Percentiles rank a stretch among this genome's conserved stretches.
Conservation (phyloP, 2,888 invertebrate species). For the Drosophila planitibia region DNA sequence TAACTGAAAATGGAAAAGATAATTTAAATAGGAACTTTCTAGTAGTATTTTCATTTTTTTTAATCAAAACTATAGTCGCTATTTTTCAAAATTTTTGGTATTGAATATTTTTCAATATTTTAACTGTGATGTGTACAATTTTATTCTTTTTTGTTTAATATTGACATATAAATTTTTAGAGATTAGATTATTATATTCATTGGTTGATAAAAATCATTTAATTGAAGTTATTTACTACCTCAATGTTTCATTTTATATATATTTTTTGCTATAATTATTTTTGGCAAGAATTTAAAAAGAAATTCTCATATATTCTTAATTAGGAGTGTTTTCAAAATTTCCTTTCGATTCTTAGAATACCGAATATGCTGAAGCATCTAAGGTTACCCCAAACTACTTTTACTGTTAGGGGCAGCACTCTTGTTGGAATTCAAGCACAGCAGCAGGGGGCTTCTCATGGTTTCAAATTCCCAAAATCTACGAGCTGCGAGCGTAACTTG, state of each 20-base stretch:
- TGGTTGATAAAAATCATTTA: background rate
- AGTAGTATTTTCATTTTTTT: background rate
- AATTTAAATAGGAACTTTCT: background rate
- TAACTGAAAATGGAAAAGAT: background rate
- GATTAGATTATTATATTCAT: background rate
- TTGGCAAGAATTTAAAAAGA: background rate
- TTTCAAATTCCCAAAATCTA: slow-evolving; percentile 27
- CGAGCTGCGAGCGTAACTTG: slow-evolving; percentile 31
- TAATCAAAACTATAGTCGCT: background rate
- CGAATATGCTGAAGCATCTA: slow-evolving; percentile 34
- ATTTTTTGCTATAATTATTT: background rate
- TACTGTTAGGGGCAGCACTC: slow-evolving; percentile 45
- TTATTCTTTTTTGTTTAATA: background rate
- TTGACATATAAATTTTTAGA: background rate
- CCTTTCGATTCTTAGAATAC: slow-evolving; percentile 30
- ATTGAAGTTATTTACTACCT: background rate
- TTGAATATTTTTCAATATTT: background rate
- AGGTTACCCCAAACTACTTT: slow-evolving; percentile 46
- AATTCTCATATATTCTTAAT: background rate
- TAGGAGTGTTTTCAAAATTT: background rate
- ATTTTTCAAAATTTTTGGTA: background rate
- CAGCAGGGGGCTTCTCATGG: slow-evolving; percentile 34
- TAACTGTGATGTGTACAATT: background rate
- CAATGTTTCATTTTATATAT: background rate
- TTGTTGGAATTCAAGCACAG: slow-evolving; percentile 1